These are phyloP conservation scores for Fringilla coelebs DNA, from an alignment of 2,797 vertebrate genomes.

Conservation along the genomic window DNA sequence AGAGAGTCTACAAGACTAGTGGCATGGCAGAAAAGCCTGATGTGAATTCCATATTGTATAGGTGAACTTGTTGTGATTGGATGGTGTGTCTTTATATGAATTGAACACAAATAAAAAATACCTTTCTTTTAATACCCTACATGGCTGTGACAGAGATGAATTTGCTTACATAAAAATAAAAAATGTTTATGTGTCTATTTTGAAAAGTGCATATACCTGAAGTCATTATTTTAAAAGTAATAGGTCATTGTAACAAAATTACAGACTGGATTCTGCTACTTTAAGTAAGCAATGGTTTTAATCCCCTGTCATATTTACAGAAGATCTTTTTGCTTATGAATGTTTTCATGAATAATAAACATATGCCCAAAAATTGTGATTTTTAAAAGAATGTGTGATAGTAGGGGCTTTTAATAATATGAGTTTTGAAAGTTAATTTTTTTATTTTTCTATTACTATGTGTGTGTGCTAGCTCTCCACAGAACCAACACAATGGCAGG, in stretches of 20 bases:
- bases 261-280: neutral
- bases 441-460: neutral
- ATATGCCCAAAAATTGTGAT: neutral
- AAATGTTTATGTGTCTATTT: neutral
- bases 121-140: neutral
- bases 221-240: neutral
- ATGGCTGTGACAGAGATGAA: neutral
- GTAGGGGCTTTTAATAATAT: neutral
- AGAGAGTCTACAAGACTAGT: neutral
- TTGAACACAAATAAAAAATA: neutral
- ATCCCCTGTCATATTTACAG: neutral
- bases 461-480: neutral
- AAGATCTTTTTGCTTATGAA: neutral
- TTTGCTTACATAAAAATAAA: neutral
- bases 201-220: neutral
- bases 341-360: slow-evolving; percentile 22
- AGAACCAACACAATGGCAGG: neutral
- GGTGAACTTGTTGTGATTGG: neutral
- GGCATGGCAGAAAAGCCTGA: neutral
- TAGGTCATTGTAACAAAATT: neutral
- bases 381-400: neutral
- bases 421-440: neutral
- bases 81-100: neutral
- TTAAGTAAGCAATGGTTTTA: neutral
- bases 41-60: neutral